A percentile compares a stretch with the other conserved stretches of the same genome.
Conservation (phyloP, 2,888 invertebrate genomes). For the Campaea margaritaria region DNA sequence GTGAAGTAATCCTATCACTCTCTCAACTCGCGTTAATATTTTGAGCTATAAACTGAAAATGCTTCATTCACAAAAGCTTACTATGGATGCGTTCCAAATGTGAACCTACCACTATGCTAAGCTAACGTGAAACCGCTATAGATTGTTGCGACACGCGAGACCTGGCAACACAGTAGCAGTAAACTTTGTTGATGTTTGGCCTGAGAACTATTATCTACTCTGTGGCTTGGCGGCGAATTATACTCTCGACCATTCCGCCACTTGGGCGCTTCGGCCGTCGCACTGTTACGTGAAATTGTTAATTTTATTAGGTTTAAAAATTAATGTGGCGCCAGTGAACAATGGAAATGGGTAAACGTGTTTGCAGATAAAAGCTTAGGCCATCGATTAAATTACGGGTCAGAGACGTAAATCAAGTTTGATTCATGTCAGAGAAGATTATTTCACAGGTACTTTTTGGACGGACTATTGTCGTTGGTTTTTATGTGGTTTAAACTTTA, state of each 20-base stretch:
- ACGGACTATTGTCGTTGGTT: no score
- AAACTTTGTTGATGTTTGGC: slow-evolving; percentile 30
- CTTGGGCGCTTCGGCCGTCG: slow-evolving; percentile 11
- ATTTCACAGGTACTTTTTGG: no score
- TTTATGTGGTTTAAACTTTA: no score
- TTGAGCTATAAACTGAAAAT: no score
- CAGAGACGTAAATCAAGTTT: slow-evolving; percentile 21
- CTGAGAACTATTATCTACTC: no score
- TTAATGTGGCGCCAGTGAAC: slow-evolving; percentile 39
- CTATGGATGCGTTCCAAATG: slow-evolving; percentile 10
- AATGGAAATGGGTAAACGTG: slow-evolving; percentile 27
- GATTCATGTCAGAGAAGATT: not conserved
- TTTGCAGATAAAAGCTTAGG: slow-evolving; percentile 19
- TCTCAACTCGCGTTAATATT: no score
- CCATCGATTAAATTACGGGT: slow-evolving; percentile 16
- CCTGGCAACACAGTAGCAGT: slow-evolving; percentile 53
- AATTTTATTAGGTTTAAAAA: slow-evolving; percentile 35
- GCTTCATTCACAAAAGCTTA: not conserved
- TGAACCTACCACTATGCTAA: slow-evolving; percentile 24
- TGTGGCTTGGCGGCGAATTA: slow-evolving; percentile 31
- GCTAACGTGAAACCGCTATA: slow-evolving; percentile 37
- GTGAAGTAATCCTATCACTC: no score
- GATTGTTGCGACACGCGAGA: slow-evolving; percentile 53
- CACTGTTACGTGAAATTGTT: slow-evolving; percentile 30
- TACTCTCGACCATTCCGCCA: slow-evolving; percentile 15